phyloP scores from a whole-genome alignment of 1,140 invertebrate species.

The Palaemon carinicauda region DNA sequence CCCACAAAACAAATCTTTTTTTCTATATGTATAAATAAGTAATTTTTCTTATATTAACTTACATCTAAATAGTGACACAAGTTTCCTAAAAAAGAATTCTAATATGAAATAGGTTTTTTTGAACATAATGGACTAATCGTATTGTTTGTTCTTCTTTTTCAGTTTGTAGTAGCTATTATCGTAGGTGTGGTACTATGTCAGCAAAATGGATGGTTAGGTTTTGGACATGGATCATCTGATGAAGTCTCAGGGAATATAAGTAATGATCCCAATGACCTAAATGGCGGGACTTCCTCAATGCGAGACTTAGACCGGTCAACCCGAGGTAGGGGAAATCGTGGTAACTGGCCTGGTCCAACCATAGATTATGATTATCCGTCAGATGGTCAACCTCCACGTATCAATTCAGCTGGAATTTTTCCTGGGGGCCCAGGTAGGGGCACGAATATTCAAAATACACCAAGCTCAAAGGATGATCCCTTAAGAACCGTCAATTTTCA shows the following conservation, averaged over 20 bases:
- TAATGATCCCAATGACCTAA: background rate
- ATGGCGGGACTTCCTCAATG: background rate
- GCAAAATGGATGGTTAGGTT: slow-evolving; percentile 58
- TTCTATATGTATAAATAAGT: too few species aligned
- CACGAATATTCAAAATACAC: background rate
- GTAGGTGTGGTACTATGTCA: slow-evolving; percentile 57
- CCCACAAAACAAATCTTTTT: too few species aligned
- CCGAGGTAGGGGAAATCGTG: background rate
- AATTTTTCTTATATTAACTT: background rate
- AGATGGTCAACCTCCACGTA: background rate
- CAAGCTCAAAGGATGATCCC: background rate
- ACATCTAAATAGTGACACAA: too few species aligned
- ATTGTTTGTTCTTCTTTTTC: background rate
- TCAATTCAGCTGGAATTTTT: background rate
- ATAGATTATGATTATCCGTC: slow-evolving; percentile 46
- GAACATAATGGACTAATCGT: background rate
- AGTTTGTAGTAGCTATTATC: slow-evolving; percentile 59
- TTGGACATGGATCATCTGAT: slow-evolving; percentile 12
- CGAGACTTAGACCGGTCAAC: background rate
- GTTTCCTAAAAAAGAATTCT: too few species aligned
- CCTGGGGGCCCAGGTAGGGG: background rate
- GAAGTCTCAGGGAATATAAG: background rate
- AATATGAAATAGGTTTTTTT: background rate
- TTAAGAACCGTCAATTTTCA: background rate
- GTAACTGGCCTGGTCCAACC: slow-evolving; percentile 27